phyloP scores from a whole-genome alignment of 2,113 vertebrate genomes.

The Rhadina sibilatrix region DNA sequence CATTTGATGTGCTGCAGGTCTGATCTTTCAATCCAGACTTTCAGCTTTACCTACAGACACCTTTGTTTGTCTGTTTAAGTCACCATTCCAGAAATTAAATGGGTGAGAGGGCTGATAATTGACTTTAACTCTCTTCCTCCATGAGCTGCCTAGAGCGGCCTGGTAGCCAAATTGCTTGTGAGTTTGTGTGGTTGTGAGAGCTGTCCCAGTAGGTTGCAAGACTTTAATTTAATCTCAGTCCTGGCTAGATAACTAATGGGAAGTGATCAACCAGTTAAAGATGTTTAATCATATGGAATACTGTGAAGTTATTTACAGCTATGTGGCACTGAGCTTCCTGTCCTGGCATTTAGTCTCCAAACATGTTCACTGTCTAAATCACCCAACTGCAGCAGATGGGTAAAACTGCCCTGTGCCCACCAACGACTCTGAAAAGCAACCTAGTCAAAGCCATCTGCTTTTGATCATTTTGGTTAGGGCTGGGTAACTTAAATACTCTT shows the following conservation, averaged over 20 bases:
- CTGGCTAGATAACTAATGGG: neutral
- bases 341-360: neutral
- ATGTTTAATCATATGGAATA: constrained; percentile 6
- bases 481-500: neutral
- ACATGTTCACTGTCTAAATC: neutral
- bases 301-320: neutral
- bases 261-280: constrained; percentile 17
- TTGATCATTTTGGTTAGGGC: neutral
- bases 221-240: neutral
- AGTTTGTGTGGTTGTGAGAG: neutral
- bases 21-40: neutral
- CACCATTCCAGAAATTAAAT: neutral
- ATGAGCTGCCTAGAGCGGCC: neutral
- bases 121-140: neutral
- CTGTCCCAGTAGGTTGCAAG: neutral
- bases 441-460: neutral
- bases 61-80: neutral
- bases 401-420: neutral
- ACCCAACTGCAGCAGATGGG: neutral
- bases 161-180: neutral
- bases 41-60: neutral
- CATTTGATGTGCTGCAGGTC: neutral
- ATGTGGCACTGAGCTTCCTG: neutral
- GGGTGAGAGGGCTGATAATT: neutral
- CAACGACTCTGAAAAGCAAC: neutral